A percentile compares a stretch with the other conserved stretches of the same genome.
phyloP scores from a whole-genome alignment of 2,888 invertebrate species.

The Entomobrya proxima region DNA sequence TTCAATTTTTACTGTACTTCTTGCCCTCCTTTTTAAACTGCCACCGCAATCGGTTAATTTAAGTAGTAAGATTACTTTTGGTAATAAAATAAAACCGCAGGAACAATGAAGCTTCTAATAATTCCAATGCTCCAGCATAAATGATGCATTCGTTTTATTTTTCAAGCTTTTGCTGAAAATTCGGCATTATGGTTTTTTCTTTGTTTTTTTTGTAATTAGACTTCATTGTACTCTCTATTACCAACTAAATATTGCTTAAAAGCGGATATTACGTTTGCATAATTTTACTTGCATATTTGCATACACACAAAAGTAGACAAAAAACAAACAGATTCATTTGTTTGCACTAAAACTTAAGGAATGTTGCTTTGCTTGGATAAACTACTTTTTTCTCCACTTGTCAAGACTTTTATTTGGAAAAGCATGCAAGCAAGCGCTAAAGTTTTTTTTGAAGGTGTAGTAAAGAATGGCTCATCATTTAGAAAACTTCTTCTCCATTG shows the following conservation, averaged over 20 bases:
- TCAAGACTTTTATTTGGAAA: too few relatives aligned
- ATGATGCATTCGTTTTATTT: too few relatives aligned
- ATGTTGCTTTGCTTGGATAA: constrained; percentile 12
- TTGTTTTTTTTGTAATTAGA: constrained; percentile 10
- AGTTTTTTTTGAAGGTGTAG: constrained; percentile 3
- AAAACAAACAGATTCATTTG: constrained; percentile 20
- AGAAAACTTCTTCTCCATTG: constrained; percentile 6
- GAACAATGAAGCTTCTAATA: too few relatives aligned
- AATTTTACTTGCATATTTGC: background rate
- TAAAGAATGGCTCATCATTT: background rate
- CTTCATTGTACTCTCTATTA: constrained; percentile 15
- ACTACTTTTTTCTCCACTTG: constrained; percentile 29
- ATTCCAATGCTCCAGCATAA: too few relatives aligned
- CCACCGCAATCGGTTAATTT: too few relatives aligned
- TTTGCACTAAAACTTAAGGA: constrained; percentile 17
- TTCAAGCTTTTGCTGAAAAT: too few relatives aligned
- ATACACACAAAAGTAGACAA: background rate
- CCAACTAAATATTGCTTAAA: background rate
- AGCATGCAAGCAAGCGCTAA: too few relatives aligned
- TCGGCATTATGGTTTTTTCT: too few relatives aligned
- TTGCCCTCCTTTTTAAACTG: background rate
- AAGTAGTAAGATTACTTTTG: too few relatives aligned
- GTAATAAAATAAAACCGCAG: background rate
- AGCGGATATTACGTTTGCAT: background rate
- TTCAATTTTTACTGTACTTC: background rate